Evolutionary conservation across 2,113 vertebrate genomes (phyloP).

Genomic region (Aleadryas rufinucha): DNA sequence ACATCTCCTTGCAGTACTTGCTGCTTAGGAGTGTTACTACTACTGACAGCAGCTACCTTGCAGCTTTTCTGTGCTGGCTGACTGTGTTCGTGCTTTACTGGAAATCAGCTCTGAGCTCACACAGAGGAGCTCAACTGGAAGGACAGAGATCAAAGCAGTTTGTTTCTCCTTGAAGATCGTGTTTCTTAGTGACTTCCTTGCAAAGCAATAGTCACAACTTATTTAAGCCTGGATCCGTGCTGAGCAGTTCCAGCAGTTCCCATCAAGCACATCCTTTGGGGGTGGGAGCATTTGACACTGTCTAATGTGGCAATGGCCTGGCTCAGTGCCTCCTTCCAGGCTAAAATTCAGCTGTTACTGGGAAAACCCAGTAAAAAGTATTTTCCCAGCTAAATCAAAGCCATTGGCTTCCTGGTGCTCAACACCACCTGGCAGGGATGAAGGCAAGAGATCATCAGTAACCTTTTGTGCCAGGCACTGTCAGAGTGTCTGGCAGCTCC

Average conservation of each 20-base stretch:
- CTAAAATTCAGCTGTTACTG: background rate
- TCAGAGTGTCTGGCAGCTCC: background rate
- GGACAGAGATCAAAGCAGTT: conserved; percentile 21
- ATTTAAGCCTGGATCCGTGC: background rate
- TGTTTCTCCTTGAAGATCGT: background rate
- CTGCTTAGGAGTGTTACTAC: background rate
- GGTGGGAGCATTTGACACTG: background rate
- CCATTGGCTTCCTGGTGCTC: background rate
- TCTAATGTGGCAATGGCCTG: background rate
- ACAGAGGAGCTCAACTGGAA: background rate
- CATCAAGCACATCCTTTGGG: background rate
- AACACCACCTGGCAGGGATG: background rate
- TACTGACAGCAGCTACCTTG: background rate
- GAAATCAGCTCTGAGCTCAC: background rate
- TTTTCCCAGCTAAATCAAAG: background rate
- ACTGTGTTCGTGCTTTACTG: background rate
- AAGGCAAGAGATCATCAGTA: background rate
- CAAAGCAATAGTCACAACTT: background rate
- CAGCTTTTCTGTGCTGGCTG: background rate
- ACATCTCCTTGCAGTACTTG: background rate
- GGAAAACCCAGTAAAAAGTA: background rate
- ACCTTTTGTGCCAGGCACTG: background rate
- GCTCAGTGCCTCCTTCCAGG: background rate
- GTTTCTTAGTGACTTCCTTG: conserved; percentile 16
- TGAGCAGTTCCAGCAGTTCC: background rate